Evolutionary conservation across 2,888 invertebrate species (phyloP), one percentile per base, ranked within the genome.

Genomic region (Nowickia ferox): DNA sequence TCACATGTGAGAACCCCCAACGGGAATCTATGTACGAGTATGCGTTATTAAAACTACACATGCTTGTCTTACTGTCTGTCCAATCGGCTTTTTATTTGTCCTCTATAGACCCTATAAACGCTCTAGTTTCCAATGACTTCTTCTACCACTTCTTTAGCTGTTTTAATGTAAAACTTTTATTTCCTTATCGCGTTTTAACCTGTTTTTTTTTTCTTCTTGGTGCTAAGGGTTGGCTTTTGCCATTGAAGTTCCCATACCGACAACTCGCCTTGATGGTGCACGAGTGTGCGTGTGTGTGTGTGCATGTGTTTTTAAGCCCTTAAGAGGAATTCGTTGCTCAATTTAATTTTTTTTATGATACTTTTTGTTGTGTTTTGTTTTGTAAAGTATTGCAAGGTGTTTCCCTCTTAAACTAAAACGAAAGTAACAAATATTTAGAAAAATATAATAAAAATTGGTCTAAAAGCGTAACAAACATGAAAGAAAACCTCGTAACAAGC

Each of bases 361-460:
- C 53, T 40, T 44, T 15, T 48, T 46, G 30, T 30, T 65, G 48
- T 51, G 30, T 22, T 44, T 53, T 4, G 40, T 51, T 75, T 9
- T 17, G 40, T 48, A 51, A 40, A 72, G 76, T 80, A 76, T 53
- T 78, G 86, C 86, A 86, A 86, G 86, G 86, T 86, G 86, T 80
- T 86, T 74, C 65, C 48, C 63, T 74, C 51, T 59, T 44, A 57
- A n/a, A 57, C 8, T 46, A 30, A 42, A 68, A 42, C 46, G 6
- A 30, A 44, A 61, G 6, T 30, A 17, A 42, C 38, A 30, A 48
- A 38, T 61, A 65, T 6, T 71, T 44, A 46, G 48, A 71, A 61
- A 71, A 48, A 40, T 57, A n/a, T 55, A 22, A 66, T 48, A 53
- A 77, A 77, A 83, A 72, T 78, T 83, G 72, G 65, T 75, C 66